Percentiles rank a stretch among this genome's conserved stretches.
phyloP scores from a whole-genome alignment of 2,113 vertebrate genomes.

The Dromiciops gliroides region DNA sequence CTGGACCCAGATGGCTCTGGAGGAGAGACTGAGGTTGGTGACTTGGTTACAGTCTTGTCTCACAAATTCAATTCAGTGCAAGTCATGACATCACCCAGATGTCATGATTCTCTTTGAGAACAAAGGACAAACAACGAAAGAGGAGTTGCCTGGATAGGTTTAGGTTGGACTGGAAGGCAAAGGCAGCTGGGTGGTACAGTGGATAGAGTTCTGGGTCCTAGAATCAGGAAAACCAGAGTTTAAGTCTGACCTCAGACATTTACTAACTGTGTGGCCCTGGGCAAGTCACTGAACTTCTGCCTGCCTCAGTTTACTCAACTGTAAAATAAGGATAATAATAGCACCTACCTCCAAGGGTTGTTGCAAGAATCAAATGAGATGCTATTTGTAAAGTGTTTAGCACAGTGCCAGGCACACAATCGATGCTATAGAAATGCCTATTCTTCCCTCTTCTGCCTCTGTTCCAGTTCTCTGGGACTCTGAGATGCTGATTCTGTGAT shows the following conservation, averaged over 20 bases:
- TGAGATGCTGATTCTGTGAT: not conserved
- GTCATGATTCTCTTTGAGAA: too few relatives aligned
- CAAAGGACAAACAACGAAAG: too few relatives aligned
- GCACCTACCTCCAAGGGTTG: not conserved
- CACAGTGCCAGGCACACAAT: not conserved
- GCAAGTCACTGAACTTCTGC: not conserved
- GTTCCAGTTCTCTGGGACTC: not conserved
- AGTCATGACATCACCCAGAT: too few relatives aligned
- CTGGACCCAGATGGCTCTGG: too few relatives aligned
- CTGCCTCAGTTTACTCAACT: not conserved
- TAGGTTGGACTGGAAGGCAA: not conserved
- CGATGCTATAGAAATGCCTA: not conserved
- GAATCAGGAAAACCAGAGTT: too few relatives aligned
- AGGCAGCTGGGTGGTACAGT: not conserved
- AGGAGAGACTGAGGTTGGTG: too few relatives aligned
- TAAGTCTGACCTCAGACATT: too few relatives aligned
- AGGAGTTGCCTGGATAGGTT: not conserved
- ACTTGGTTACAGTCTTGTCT: too few relatives aligned
- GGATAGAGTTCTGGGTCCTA: not conserved
- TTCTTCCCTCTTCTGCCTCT: not conserved
- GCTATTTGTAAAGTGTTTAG: not conserved
- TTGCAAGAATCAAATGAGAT: not conserved
- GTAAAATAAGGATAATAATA: not conserved
- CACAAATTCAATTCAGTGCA: too few relatives aligned
- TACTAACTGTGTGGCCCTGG: too few relatives aligned